A percentile compares a stretch with the other conserved stretches of the same genome.
phyloP scores from a whole-genome alignment of 2,888 invertebrate species.

The Temnothorax rugatulus region DNA sequence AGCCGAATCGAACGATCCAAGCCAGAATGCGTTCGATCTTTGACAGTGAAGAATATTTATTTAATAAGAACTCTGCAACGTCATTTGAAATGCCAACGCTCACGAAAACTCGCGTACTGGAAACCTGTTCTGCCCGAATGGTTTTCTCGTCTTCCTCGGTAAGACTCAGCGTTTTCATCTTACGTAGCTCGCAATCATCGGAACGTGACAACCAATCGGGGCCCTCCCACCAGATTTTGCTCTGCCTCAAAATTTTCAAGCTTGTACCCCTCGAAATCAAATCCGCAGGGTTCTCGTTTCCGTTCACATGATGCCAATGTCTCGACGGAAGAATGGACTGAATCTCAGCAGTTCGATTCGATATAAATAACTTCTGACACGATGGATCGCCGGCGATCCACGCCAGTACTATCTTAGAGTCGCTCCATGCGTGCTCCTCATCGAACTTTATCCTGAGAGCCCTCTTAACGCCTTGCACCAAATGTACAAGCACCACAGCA shows the following conservation, averaged over 20 bases:
- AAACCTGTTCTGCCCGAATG: no score
- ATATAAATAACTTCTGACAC: background rate
- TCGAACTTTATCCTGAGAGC: background rate
- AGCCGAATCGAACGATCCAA: background rate
- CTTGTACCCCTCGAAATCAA: background rate
- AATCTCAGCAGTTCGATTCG: background rate
- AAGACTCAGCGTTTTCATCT: background rate
- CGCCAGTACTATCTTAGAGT: background rate
- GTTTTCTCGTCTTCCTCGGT: background rate
- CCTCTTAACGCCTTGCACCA: rapidly evolving
- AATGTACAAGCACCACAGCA: background rate
- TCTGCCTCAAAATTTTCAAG: background rate
- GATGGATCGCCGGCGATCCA: background rate
- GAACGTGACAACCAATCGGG: background rate
- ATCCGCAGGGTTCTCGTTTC: background rate
- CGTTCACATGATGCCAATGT: background rate
- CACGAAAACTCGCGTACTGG: background rate
- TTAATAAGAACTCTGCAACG: no score
- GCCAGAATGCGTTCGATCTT: background rate
- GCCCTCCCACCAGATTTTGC: background rate
- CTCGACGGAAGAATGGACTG: background rate
- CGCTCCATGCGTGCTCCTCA: background rate
- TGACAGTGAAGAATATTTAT: background rate
- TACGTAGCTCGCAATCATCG: no score
- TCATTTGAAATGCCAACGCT: background rate